These are phyloP conservation scores for Margarornis squamiger DNA, from an alignment of 2,797 vertebrate genomes.

Conservation along the genomic window DNA sequence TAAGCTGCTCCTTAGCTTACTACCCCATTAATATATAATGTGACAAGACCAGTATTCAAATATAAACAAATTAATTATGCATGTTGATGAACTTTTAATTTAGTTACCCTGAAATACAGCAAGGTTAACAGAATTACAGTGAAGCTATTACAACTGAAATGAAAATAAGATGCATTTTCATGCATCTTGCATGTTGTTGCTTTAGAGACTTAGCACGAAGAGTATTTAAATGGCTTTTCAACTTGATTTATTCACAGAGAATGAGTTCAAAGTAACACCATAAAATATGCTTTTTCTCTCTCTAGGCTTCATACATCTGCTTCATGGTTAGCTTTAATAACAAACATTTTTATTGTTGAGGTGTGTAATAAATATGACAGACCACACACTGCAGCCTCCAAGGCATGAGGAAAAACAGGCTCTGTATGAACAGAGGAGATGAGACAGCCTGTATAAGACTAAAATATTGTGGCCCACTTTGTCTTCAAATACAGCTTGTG, in stretches of 20 bases:
- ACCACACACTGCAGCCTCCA: neutral
- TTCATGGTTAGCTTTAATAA: constrained; percentile 16
- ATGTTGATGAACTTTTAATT: constrained; percentile 55
- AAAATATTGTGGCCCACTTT: neutral
- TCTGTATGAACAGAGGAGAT: neutral
- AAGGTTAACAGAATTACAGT: constrained; percentile 47
- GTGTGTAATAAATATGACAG: neutral
- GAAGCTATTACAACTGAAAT: constrained; percentile 44
- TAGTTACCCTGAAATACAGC: constrained; percentile 39
- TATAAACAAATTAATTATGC: constrained; percentile 38
- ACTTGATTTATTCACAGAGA: constrained; percentile 4
- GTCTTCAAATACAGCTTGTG: neutral
- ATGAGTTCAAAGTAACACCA: neutral
- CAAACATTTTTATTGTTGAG: constrained; percentile 24
- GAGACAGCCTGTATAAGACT: neutral
- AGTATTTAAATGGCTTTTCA: neutral
- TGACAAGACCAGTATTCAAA: constrained; percentile 25
- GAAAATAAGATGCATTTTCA: constrained; percentile 44
- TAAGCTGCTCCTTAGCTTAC: constrained; percentile 9
- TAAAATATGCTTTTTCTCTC: constrained; percentile 15
- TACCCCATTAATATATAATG: constrained; percentile 25
- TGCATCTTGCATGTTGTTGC: neutral
- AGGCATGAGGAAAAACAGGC: neutral
- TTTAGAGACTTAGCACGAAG: constrained; percentile 9
- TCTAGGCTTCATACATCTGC: neutral